Base-by-base conservation (phyloP, 2,797 vertebrate genomes). In the Novumbra hubbsi region DNA sequence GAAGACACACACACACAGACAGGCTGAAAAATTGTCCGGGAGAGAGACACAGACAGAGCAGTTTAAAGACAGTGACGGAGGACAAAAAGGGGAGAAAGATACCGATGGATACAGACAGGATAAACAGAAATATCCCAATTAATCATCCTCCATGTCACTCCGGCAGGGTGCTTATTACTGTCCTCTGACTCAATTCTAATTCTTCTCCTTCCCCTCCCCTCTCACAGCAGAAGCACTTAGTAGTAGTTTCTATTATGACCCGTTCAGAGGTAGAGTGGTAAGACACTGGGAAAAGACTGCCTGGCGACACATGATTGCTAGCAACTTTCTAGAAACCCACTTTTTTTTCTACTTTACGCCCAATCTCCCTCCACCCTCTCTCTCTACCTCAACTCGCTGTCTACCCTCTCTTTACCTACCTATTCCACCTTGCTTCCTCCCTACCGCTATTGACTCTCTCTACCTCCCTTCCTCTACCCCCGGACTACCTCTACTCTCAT, bases 201-300 rank as follows among this genome's bases (percentile, higher is more conserved):
- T 24, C 55, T 9, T 14, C 21, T 12, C 21, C 24, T 21, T 60
- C 21, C 52, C 7, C 19, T 38, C 34, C 34, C 34, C 55, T 24
- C 55, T 60, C 21, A 60, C 41, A 45, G 41, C 3, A 12, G 41
- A 45, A 11, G 41, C 1, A 14, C n/a, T 24, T n/a, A 55, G 17
- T 21, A 12, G n/a, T 11, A 27, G 21, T 27, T 24, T 11, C 4
- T 62, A 34, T 27, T 60, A 24, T 24, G 55, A 24, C 55, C 55
- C 3, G 11, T 66, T 8, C 60, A 17, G 27, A 16, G 63, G 32
- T 32, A 17, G 30, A 64, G 63, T 32, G 30, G 63, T 34, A 7
- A 30, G 24, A 64, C 17, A 34, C 34, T 88, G 88, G 88, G 88
- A 73, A 85, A 60, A 4, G 55, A 24, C 55, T 60, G 21, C 55